Evolutionary conservation across 2,113 vertebrate genomes (phyloP).

Genomic region (Morone chrysops): DNA sequence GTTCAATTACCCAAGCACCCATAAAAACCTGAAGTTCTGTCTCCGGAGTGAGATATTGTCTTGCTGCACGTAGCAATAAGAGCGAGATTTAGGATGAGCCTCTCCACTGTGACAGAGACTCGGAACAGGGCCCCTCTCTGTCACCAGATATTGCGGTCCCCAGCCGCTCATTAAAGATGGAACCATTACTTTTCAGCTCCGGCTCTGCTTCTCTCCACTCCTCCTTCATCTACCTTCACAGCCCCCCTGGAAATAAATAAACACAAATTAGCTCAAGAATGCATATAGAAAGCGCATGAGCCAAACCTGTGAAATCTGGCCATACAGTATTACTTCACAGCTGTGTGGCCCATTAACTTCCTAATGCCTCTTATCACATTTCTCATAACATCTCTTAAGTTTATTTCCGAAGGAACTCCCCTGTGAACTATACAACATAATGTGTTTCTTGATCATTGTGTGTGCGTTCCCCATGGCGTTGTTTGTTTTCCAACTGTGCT

Average conservation of each 20-base stretch:
- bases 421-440: conserved; percentile 43
- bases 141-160: conserved; percentile 64
- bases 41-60: conserved; percentile 66
- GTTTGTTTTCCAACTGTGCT: conserved; percentile 26
- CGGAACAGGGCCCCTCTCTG: conserved; percentile 58
- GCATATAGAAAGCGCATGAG: conserved; percentile 22
- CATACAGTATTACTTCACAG: conserved; percentile 37
- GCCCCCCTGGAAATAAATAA: conserved; percentile 70
- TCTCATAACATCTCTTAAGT: conserved; percentile 61
- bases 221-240: conserved; percentile 48
- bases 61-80: conserved; percentile 57
- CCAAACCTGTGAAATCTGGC: conserved; percentile 38
- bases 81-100: conserved; percentile 76
- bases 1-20: conserved; percentile 78
- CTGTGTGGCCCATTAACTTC: conserved; percentile 64
- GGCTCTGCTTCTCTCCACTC: conserved; percentile 33
- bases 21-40: conserved; percentile 75
- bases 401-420: conserved; percentile 54
- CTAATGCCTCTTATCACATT: conserved; percentile 58
- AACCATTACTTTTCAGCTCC: conserved; percentile 64
- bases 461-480: conserved; percentile 9
- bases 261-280: conserved; percentile 65
- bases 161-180: conserved; percentile 68
- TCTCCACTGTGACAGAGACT: conserved; percentile 65
- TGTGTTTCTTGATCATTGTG: conserved; percentile 43